Evolutionary conservation across 1,140 invertebrate genomes (phyloP).

Genomic region (Ruditapes philippinarum): DNA sequence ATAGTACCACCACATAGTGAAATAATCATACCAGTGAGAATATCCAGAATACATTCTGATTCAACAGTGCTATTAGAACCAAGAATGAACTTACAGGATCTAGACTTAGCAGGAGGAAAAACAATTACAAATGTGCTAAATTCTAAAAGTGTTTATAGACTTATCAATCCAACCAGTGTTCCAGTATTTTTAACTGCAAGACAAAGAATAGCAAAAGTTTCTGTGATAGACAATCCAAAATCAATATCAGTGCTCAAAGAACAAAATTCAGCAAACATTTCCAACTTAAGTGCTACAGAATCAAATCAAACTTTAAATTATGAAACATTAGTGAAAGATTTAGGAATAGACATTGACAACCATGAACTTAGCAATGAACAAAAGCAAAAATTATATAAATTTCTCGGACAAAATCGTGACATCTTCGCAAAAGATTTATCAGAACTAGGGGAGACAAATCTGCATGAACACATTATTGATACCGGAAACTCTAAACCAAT

Average conservation of each 20-base stretch:
- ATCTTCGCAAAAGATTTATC: constrained; percentile 67
- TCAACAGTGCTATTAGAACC: constrained; percentile 19
- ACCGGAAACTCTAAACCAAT: constrained; percentile 54
- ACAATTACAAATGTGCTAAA: not conserved
- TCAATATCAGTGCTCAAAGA: constrained; percentile 14
- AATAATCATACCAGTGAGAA: not conserved
- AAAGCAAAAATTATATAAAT: constrained; percentile 21
- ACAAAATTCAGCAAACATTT: not conserved
- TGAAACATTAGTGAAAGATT: constrained; percentile 3
- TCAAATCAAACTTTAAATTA: not conserved
- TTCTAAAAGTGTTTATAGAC: not conserved
- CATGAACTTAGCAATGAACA: not conserved
- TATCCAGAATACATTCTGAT: not conserved
- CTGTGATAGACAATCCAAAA: not conserved
- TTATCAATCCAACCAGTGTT: constrained; percentile 10
- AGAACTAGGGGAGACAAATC: constrained; percentile 50
- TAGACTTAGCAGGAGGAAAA: not conserved
- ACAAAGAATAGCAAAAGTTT: not conserved
- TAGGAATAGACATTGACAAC: constrained; percentile 14
- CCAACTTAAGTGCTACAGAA: not conserved
- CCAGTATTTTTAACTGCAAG: constrained; percentile 1
- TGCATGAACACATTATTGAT: constrained; percentile 52
- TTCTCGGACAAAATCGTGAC: constrained; percentile 50
- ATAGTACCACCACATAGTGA: constrained; percentile 18
- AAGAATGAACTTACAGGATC: not conserved